Conservation (phyloP, 2,113 vertebrate species). For the Scalopus aquaticus region DNA sequence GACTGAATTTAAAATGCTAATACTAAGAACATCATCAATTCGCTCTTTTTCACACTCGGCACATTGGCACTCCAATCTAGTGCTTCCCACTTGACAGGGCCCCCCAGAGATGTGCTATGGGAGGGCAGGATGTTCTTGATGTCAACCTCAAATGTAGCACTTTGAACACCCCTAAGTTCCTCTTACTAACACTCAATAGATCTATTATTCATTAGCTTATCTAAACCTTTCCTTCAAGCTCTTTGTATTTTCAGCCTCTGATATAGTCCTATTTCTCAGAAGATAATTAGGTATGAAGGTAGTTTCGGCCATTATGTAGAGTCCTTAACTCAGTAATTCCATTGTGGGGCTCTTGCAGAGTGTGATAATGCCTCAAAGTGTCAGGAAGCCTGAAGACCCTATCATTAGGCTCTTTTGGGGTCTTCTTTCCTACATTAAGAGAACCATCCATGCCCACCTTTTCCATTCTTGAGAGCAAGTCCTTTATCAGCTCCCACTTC, state of each 20-base stretch:
- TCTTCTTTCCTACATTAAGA: background rate
- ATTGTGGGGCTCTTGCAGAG: background rate
- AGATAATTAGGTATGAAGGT: constrained; percentile 15
- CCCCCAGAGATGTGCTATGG: background rate
- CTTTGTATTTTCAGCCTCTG: background rate
- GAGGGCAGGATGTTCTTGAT: background rate
- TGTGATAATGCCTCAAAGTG: background rate
- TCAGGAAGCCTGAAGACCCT: background rate
- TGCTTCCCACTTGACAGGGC: fast-evolving
- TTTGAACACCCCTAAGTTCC: background rate
- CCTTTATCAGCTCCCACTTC: background rate
- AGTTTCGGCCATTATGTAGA: background rate
- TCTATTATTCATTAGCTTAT: background rate
- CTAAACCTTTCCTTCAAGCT: constrained; percentile 31
- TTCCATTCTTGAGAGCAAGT: background rate
- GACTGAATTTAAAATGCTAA: background rate
- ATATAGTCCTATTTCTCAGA: background rate
- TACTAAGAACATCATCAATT: background rate
- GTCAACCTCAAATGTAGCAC: background rate
- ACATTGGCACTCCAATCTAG: background rate
- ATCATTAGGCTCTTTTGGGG: background rate
- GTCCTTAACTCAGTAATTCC: background rate
- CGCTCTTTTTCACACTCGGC: background rate
- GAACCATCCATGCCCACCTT: background rate
- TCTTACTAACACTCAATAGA: background rate